A percentile compares a stretch with the other conserved stretches of the same genome.
Conservation (phyloP, 1,140 invertebrate species). For the Rhopalosiphum padi region DNA sequence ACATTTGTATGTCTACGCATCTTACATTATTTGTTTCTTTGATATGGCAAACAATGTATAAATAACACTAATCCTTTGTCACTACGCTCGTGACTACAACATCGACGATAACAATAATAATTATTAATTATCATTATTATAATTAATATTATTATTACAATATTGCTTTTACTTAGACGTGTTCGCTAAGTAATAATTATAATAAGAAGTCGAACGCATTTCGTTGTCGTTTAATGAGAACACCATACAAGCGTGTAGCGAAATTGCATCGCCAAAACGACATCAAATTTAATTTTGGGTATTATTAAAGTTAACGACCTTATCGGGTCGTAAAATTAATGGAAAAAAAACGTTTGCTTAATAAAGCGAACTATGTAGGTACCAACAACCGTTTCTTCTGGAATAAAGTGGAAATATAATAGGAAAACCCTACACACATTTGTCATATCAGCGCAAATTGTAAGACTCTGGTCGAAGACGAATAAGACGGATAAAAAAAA, state of each 20-base stretch:
- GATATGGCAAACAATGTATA: background rate
- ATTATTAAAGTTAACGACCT: background rate
- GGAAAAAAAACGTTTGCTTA: background rate
- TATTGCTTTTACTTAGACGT: background rate
- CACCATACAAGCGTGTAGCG: background rate
- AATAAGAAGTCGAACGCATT: background rate
- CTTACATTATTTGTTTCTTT: background rate
- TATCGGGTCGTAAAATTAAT: background rate
- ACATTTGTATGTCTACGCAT: background rate
- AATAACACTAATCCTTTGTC: background rate
- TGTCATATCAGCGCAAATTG: too few relatives aligned
- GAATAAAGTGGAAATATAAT: background rate
- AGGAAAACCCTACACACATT: background rate
- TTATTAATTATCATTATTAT: background rate
- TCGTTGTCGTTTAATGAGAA: background rate
- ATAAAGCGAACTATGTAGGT: background rate
- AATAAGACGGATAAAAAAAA: too few relatives aligned
- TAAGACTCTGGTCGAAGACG: too few relatives aligned
- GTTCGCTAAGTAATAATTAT: background rate
- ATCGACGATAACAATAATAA: background rate
- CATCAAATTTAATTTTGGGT: background rate
- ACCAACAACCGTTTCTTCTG: background rate
- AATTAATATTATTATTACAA: background rate
- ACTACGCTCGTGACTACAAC: background rate
- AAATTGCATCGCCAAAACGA: background rate